Evolutionary conservation across 2,888 invertebrate species (phyloP), one percentile per base, ranked within the genome.

Genomic region (Cacoxenus indagator): DNA sequence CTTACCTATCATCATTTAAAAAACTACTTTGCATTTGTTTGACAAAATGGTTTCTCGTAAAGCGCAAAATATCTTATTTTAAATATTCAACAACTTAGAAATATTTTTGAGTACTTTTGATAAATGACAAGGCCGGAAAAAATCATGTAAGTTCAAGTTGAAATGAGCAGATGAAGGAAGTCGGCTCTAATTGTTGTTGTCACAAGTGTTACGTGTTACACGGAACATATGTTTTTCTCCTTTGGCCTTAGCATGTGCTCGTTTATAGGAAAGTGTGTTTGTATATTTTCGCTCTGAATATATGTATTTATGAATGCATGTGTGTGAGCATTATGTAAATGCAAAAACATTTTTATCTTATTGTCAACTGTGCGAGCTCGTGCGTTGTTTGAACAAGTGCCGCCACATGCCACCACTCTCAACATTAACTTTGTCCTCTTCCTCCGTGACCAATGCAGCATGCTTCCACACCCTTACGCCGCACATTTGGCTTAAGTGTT

Each of bases 181-280:
- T 57, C 29, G n/a, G 29, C 8, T 57, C n/a, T 57, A 57, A 57
- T 62, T 62, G 61, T 45, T 45, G 61, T 62, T 62, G 61, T 9
- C 61, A 45, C 61, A 62, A 62, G 61, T 62, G 61, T 43, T 62
- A 9, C 22, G 24, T 45, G 29, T 17, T 31, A 31, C n/a, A 43
- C n/a, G n/a, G 17, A 37, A 57, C 61, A 62, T 45, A 62, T 62
- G 61, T 62, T 45, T 26, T 22, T 26, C 55, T 24, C 55, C 22
- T 51, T 51, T 19, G 22, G 9, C 17, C 17, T 51, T 37, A 37
- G 51, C 51, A 51, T 22, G n/a, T n/a, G n/a, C n/a, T n/a, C n/a
- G n/a, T n/a, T n/a, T n/a, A n/a, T n/a, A n/a, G n/a, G n/a, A n/a
- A n/a, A n/a, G n/a, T 37, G 62, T 24, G 48, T 29, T 24, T 27